A percentile compares a stretch with the other conserved stretches of the same genome.
These are phyloP conservation scores for Arizona elegans DNA, from an alignment of 2,113 vertebrate genomes.

Conservation along the genomic window DNA sequence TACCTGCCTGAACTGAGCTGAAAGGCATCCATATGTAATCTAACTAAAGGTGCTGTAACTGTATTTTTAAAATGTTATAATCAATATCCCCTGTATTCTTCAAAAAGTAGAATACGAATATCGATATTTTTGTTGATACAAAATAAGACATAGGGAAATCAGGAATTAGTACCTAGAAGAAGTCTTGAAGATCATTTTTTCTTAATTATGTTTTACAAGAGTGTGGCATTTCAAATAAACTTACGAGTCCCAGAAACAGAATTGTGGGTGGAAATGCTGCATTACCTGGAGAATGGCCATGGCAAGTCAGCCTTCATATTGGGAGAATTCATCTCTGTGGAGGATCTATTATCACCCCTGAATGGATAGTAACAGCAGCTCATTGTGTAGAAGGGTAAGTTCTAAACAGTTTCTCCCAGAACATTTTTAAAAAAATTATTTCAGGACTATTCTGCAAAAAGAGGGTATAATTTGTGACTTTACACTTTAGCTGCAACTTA, in stretches of 20 bases:
- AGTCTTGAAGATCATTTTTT: not conserved
- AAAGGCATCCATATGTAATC: not conserved
- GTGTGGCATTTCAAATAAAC: constrained; percentile 71
- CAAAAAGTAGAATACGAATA: not conserved
- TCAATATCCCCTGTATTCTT: not conserved
- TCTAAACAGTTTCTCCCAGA: not conserved
- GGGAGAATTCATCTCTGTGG: constrained; percentile 80
- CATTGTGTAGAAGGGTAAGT: constrained; percentile 91
- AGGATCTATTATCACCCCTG: constrained; percentile 81
- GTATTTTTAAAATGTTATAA: not conserved
- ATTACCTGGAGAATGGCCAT: constrained; percentile 80
- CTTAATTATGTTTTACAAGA: constrained; percentile 60
- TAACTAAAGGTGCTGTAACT: not conserved
- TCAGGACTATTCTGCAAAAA: no score
- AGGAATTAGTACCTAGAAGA: not conserved
- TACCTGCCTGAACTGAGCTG: not conserved
- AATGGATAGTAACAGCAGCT: constrained; percentile 90
- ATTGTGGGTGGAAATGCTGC: constrained; percentile 85
- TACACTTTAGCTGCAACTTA: not conserved
- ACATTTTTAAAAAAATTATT: not conserved
- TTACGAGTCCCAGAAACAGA: constrained; percentile 42
- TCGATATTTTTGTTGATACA: not conserved
- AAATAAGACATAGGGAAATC: not conserved
- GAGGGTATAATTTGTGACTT: not conserved
- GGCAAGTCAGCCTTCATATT: constrained; percentile 91